Evolutionary conservation across 2,888 invertebrate genomes (phyloP).

Genomic region (Salticus scenicus): DNA sequence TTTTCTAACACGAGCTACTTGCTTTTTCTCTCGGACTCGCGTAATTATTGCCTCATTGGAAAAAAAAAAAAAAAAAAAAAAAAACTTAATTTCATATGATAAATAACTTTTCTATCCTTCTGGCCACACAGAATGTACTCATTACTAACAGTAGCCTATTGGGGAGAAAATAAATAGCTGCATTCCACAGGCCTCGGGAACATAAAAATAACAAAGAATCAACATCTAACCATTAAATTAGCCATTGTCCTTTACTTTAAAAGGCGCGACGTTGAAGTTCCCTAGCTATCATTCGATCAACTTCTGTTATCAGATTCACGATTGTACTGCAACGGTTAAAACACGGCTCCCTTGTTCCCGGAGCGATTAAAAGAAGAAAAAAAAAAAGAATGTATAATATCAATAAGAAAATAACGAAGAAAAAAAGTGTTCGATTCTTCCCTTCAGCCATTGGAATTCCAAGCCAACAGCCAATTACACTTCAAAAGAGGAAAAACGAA

Average conservation of each 20-base stretch:
- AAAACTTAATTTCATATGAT: neutral
- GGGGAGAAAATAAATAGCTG: conserved; percentile 23
- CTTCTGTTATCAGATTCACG: conserved; percentile 65
- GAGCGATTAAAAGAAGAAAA: conserved; percentile 18
- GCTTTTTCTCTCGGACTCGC: too few species aligned
- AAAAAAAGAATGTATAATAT: conserved; percentile 29
- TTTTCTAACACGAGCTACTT: too few species aligned
- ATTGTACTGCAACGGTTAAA: conserved; percentile 33
- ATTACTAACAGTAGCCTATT: conserved; percentile 20
- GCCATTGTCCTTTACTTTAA: conserved; percentile 55
- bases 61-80: too few species aligned
- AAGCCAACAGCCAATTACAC: conserved; percentile 59
- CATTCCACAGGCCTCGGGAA: conserved; percentile 30
- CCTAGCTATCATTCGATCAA: conserved; percentile 51
- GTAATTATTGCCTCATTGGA: neutral
- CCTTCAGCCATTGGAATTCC: conserved; percentile 56
- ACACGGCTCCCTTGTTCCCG: conserved; percentile 31
- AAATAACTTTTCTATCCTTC: conserved; percentile 8
- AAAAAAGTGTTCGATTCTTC: conserved; percentile 59
- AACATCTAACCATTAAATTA: conserved; percentile 61
- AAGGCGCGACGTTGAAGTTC: conserved; percentile 53
- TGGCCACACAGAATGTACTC: conserved; percentile 8
- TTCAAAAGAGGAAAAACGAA: conserved; percentile 33
- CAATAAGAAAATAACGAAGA: conserved; percentile 45
- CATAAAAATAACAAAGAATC: conserved; percentile 57